Conservation (phyloP, 2,113 vertebrate species). For the Delphinus delphis region DNA sequence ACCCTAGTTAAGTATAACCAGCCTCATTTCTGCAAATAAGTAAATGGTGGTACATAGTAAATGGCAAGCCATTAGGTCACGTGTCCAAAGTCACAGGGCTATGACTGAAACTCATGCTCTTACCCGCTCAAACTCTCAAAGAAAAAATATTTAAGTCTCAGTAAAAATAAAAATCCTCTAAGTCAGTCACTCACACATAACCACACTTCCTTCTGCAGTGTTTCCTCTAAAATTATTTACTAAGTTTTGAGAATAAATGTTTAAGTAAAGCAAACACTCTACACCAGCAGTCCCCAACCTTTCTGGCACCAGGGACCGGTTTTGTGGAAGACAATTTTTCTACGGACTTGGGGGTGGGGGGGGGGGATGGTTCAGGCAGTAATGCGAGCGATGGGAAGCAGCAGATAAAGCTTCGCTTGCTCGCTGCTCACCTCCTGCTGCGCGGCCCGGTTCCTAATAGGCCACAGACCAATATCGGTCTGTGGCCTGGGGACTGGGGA, state of each 20-base stretch:
- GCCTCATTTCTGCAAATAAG: conserved; percentile 17
- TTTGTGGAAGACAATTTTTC: too few relatives aligned
- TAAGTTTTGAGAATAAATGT: background rate
- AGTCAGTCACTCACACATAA: background rate
- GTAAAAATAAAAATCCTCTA: conserved; percentile 46
- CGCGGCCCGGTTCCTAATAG: too few relatives aligned
- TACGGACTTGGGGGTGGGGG: too few relatives aligned
- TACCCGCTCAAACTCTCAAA: background rate
- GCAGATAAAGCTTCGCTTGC: too few relatives aligned
- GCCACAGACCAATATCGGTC: too few relatives aligned
- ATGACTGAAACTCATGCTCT: background rate
- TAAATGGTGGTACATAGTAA: conserved; percentile 1
- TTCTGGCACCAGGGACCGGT: too few relatives aligned
- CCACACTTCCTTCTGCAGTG: background rate
- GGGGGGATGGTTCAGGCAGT: too few relatives aligned
- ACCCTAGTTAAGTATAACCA: background rate
- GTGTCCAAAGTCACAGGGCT: background rate
- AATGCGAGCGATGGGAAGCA: too few relatives aligned
- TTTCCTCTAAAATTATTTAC: conserved; percentile 35
- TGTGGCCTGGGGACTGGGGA: too few relatives aligned
- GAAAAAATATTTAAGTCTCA: background rate
- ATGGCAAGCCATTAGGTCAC: background rate
- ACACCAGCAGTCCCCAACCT: background rate
- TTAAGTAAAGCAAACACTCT: conserved; percentile 21
- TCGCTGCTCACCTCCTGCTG: too few relatives aligned